phyloP scores from a whole-genome alignment of 1,140 invertebrate species.

The Lethrus apterus region DNA sequence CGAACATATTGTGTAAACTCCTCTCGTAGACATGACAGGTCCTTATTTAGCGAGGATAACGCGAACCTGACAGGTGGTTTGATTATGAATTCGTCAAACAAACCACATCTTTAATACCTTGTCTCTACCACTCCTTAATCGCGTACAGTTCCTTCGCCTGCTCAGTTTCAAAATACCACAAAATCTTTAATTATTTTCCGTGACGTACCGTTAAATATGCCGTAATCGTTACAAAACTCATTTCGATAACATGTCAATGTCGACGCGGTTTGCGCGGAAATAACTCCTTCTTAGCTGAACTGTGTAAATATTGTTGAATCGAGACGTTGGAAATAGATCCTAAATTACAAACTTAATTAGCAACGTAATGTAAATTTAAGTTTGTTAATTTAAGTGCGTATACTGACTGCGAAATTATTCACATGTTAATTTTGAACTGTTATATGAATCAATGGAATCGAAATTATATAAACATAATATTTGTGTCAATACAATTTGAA shows the following conservation, averaged over 20 bases:
- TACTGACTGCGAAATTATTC: no score
- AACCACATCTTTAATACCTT: constrained; percentile 16
- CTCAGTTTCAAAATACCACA: constrained; percentile 3
- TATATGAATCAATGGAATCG: no score
- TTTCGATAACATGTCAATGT: neutral
- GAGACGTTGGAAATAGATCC: neutral
- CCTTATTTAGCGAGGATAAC: constrained; percentile 2
- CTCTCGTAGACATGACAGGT: constrained; percentile 5
- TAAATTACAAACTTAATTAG: neutral
- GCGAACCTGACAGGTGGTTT: constrained; percentile 2
- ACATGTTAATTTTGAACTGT: no score
- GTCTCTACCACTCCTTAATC: constrained; percentile 9
- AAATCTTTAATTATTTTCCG: constrained; percentile 10
- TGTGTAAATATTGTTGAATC: neutral
- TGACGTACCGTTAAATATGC: no score
- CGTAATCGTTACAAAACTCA: no score
- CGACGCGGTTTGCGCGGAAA: neutral
- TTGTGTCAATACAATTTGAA: no score
- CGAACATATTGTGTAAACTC: neutral
- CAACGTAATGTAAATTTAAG: neutral
- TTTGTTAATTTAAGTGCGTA: no score
- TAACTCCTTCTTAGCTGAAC: neutral
- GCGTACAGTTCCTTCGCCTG: neutral
- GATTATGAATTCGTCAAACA: constrained; percentile 12
- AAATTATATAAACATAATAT: no score